Base-by-base conservation (phyloP, 2,113 vertebrate species). In the Pelodiscus sinensis region DNA sequence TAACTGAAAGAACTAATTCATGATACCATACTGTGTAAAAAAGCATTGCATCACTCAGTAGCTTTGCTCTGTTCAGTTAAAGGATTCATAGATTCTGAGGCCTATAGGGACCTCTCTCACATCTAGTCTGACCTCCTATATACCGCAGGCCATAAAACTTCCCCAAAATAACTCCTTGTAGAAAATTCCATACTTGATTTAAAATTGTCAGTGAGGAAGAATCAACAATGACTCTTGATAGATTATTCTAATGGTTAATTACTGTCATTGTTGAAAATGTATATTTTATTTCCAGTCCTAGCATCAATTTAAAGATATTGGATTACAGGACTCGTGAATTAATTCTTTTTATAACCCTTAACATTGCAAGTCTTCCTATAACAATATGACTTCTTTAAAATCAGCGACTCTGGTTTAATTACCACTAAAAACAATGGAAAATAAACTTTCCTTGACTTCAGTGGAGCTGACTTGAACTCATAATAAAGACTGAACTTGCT, bases 361-460 rank as follows among this genome's bases (percentile, higher is more conserved):
- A 54, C 9, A 54, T 54, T 54, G 52, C 52, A 54, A 54, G 52
- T 54, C 52, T 54, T 54, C 52, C 52, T 54, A 54, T 54, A 54
- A 13, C 14, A 54, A 54, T 54, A 14, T 54, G 52, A 54, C 14
- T 54, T 54, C 85, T 94, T 95, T 93, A 94, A 92, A 95, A 95
- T 93, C 81, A 87, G 0, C 31, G 87, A 78, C 82, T 21, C 2
- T 91, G 89, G 84, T 94, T 89, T 91, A 95, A 82, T 87, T 82
- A 82, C 92, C 88, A 91, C 93, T 95, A 88, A 87, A 90, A 56
- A 25, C 84, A 83, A 95, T 90, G 91, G 94, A 96, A 95, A 96
- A 94, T 89, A 73, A 82, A 27, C 22, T 77, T 95, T 79, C 16
- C 79, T 51, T 95, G 91, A 91, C 94, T 96, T 94, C 68, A 11